phyloP scores from a whole-genome alignment of 2,113 vertebrate genomes.

The Corythoichthys intestinalis region DNA sequence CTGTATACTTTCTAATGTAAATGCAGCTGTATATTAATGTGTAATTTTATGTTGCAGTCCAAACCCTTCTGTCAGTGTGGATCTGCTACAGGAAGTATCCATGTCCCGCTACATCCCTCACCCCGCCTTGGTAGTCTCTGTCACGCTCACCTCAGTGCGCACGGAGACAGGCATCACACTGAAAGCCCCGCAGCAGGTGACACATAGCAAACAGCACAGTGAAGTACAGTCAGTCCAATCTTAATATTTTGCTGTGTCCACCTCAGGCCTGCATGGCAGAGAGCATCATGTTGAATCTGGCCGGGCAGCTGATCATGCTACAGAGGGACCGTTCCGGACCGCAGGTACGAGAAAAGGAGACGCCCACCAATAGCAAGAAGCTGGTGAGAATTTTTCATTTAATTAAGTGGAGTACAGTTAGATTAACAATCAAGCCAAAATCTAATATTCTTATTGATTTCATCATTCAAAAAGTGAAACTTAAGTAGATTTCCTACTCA shows the following conservation, averaged over 20 bases:
- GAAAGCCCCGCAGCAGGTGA: slow-evolving; percentile 97
- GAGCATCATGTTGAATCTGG: slow-evolving; percentile 97
- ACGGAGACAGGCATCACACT: slow-evolving; percentile 95
- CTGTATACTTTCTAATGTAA: not conserved
- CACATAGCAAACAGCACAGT: not conserved
- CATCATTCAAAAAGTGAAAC: no score
- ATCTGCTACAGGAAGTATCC: slow-evolving; percentile 93
- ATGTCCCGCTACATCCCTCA: slow-evolving; percentile 99
- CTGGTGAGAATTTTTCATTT: slow-evolving; percentile 75
- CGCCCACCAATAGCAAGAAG: slow-evolving; percentile 83
- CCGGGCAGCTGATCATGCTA: slow-evolving; percentile 96
- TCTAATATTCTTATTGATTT: no score
- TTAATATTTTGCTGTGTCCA: not conserved
- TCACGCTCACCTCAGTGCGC: slow-evolving; percentile 93
- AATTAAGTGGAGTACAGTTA: no score
- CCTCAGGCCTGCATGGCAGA: slow-evolving; percentile 90
- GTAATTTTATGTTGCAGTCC: slow-evolving; percentile 64
- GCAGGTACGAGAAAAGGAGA: slow-evolving; percentile 92
- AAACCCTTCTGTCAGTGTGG: slow-evolving; percentile 81
- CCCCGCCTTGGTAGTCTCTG: slow-evolving; percentile 91
- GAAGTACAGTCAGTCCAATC: not conserved
- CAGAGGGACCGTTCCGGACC: slow-evolving; percentile 96
- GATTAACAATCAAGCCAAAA: no score
- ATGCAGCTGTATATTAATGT: not conserved
- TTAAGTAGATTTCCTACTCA: no score